Conservation (phyloP, 2,797 vertebrate species). For the Enteromius treurensis region DNA sequence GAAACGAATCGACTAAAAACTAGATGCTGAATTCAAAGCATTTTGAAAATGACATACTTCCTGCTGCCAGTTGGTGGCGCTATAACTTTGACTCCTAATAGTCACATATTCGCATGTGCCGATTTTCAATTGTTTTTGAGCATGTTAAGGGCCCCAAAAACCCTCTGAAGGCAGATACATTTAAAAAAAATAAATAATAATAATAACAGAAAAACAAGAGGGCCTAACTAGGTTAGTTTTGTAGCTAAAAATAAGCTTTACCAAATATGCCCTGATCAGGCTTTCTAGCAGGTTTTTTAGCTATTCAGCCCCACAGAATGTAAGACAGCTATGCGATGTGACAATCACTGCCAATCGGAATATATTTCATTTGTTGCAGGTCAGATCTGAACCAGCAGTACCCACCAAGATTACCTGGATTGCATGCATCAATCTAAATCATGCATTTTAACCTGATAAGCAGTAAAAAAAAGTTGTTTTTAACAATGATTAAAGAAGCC, state of each 20-base stretch:
- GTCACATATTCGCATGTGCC: too few species aligned
- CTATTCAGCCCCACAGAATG: background rate
- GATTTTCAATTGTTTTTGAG: too few species aligned
- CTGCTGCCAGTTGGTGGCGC: too few species aligned
- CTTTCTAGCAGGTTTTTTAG: background rate
- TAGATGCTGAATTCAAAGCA: too few species aligned
- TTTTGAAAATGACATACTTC: too few species aligned
- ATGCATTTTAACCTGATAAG: background rate
- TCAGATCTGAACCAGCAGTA: background rate
- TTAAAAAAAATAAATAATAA: too few species aligned
- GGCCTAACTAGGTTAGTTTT: background rate
- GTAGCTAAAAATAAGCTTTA: background rate
- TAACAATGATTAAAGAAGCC: background rate
- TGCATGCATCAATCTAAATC: background rate
- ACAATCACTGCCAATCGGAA: background rate
- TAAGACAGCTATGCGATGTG: background rate
- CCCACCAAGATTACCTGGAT: background rate
- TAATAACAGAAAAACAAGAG: too few species aligned
- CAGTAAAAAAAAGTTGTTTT: background rate
- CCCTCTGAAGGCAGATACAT: too few species aligned
- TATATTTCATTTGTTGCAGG: background rate
- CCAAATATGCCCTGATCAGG: background rate
- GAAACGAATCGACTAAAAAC: too few species aligned
- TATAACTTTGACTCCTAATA: too few species aligned
- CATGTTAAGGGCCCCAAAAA: too few species aligned